Evolutionary conservation across 2,113 vertebrate genomes (phyloP).

Genomic region (Platanista minor): DNA sequence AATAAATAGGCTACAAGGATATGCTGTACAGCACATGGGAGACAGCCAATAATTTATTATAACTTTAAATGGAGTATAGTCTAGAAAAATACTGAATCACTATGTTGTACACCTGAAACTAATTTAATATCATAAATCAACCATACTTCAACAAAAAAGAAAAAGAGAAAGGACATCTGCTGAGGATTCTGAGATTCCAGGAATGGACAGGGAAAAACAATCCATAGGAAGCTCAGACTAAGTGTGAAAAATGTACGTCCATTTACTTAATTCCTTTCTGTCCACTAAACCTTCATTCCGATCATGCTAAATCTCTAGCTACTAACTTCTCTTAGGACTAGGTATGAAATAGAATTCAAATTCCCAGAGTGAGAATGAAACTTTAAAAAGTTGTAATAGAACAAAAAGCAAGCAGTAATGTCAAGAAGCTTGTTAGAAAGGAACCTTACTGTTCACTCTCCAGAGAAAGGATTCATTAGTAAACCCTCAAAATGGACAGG

Average conservation of each 20-base stretch:
- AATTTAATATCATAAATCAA: not conserved
- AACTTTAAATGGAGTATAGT: not conserved
- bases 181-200: not conserved
- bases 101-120: not conserved
- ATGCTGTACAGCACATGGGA: not conserved
- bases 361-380: not conserved
- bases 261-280: not conserved
- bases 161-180: not conserved
- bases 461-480: not conserved
- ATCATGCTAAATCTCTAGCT: not conserved
- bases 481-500: not conserved
- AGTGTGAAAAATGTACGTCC: not conserved
- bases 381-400: not conserved
- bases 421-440: slow-evolving; percentile 7
- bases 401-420: not conserved
- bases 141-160: not conserved
- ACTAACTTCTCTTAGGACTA: not conserved
- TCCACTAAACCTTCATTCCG: not conserved
- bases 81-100: not conserved
- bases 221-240: not conserved
- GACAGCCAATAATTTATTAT: not conserved
- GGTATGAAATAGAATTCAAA: slow-evolving; percentile 15
- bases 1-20: not conserved
- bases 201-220: not conserved
- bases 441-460: not conserved